These are phyloP conservation scores for Pteropus rufus DNA, from an alignment of 2,797 vertebrate species.

Conservation along the genomic window DNA sequence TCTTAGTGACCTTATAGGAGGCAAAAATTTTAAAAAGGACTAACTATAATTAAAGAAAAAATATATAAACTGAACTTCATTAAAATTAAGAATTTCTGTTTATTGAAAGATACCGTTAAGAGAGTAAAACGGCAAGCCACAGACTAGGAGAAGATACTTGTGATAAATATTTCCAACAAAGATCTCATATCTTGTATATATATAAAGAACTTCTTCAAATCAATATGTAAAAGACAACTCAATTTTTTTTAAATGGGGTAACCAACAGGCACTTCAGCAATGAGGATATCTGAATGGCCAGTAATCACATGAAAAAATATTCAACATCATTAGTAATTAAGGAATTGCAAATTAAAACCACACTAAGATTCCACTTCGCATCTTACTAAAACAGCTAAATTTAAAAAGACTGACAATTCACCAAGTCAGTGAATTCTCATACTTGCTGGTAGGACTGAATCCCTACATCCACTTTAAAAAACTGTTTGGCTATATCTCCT, in stretches of 20 bases:
- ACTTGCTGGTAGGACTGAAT: neutral
- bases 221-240: neutral
- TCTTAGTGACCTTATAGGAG: neutral
- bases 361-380: neutral
- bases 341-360: constrained; percentile 20
- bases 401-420: neutral
- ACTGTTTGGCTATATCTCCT: neutral
- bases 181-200: neutral
- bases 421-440: neutral
- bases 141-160: neutral
- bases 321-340: neutral
- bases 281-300: neutral
- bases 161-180: neutral
- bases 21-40: neutral
- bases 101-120: neutral
- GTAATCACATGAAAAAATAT: neutral
- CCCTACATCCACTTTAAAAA: neutral
- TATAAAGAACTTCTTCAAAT: neutral
- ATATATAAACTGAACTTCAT: neutral
- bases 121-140: neutral
- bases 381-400: neutral
- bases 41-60: neutral
- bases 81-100: constrained; percentile 25
- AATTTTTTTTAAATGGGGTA: neutral
- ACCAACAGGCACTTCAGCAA: neutral